A percentile compares a stretch with the other conserved stretches of the same genome.
Conservation (phyloP, 1,140 invertebrate species). For the Delia radicum region DNA sequence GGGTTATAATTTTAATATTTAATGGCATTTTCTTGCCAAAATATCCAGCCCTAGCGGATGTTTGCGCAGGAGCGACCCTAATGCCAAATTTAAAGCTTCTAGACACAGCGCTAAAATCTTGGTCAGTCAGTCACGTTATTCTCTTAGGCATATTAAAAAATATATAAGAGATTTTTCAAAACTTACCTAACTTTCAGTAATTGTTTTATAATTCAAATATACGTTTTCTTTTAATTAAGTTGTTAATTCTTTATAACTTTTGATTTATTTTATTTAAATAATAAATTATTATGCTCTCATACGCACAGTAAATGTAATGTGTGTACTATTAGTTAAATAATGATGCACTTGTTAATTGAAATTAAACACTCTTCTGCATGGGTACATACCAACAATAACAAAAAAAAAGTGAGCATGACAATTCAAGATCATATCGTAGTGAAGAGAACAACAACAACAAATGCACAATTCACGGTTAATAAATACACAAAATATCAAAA, state of each 20-base stretch:
- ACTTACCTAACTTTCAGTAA: no score
- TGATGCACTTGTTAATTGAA: constrained; percentile 17
- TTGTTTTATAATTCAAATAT: neutral
- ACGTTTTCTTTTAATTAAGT: neutral
- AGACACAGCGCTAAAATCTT: no score
- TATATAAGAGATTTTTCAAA: no score
- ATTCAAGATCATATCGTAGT: neutral
- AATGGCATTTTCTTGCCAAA: no score
- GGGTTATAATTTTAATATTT: no score
- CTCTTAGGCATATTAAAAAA: no score
- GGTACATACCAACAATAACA: neutral
- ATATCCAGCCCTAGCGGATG: no score
- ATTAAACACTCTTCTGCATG: constrained; percentile 3
- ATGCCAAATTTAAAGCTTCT: no score
- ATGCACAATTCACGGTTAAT: constrained; percentile 7
- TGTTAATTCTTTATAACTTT: neutral
- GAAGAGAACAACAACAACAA: neutral
- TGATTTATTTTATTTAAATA: neutral
- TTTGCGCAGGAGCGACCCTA: no score
- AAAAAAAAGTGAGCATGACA: no score
- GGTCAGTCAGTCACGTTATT: no score
- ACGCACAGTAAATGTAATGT: neutral
- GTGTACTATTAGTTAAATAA: neutral
- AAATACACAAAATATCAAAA: neutral
- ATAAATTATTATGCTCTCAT: neutral